A percentile compares a stretch with the other conserved stretches of the same genome.
Evolutionary conservation across 1,140 invertebrate species (phyloP).

Genomic region (Platyura marginata): DNA sequence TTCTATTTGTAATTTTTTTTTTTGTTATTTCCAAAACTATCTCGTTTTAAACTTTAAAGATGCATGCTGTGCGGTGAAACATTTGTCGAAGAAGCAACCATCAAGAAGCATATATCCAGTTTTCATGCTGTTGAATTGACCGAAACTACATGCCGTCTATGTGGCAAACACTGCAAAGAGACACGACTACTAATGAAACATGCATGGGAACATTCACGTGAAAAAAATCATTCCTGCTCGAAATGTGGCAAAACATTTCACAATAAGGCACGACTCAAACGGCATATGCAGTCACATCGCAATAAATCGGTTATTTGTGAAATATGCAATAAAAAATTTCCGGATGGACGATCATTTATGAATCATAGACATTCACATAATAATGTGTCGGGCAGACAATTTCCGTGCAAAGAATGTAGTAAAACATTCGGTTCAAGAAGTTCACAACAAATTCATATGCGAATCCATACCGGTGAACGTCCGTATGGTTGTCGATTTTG

Average conservation of each 20-base stretch:
- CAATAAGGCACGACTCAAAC: slow-evolving; percentile 39
- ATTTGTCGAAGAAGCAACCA: slow-evolving; percentile 19
- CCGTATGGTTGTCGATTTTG: slow-evolving; percentile 92
- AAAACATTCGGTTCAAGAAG: slow-evolving; percentile 76
- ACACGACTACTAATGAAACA: slow-evolving; percentile 45
- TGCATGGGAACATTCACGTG: slow-evolving; percentile 37
- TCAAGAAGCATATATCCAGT: slow-evolving; percentile 17
- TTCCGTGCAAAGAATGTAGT: slow-evolving; percentile 68
- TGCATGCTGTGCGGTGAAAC: slow-evolving; percentile 21
- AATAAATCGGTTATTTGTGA: slow-evolving; percentile 49
- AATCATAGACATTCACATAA: slow-evolving; percentile 49
- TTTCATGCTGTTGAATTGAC: slow-evolving; percentile 19
- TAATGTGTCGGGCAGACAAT: slow-evolving; percentile 40
- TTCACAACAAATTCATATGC: slow-evolving; percentile 79
- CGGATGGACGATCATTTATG: slow-evolving; percentile 45
- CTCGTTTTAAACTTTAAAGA: slow-evolving; percentile 8
- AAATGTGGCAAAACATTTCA: slow-evolving; percentile 50
- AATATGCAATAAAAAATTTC: slow-evolving; percentile 50
- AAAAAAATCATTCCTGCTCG: slow-evolving; percentile 39
- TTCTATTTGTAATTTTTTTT: too few species aligned
- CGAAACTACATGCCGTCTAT: slow-evolving; percentile 35
- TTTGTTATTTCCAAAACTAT: too few species aligned
- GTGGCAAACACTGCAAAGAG: slow-evolving; percentile 49
- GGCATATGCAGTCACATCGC: slow-evolving; percentile 46
- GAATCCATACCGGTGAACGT: slow-evolving; percentile 68